A percentile compares a stretch with the other conserved stretches of the same genome.
Evolutionary conservation across 1,140 invertebrate species (phyloP).

Genomic region (Myzus persicae): DNA sequence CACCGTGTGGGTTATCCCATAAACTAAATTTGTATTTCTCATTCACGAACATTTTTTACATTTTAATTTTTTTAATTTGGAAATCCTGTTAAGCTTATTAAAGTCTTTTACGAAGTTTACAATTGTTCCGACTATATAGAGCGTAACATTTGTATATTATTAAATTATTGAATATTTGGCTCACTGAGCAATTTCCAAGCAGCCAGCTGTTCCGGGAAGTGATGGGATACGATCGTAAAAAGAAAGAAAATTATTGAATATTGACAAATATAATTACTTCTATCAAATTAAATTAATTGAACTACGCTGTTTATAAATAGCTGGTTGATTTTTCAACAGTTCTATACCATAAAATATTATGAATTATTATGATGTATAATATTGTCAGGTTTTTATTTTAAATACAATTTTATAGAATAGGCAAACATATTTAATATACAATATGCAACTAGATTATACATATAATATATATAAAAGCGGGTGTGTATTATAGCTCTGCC

Average conservation of each 20-base stretch:
- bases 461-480: background rate
- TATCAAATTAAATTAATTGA: background rate
- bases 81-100: background rate
- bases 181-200: background rate
- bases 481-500: background rate
- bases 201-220: background rate
- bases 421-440: background rate
- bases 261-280: background rate
- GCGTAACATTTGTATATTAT: constrained; percentile 19
- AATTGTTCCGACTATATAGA: background rate
- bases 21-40: background rate
- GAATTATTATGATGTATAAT: background rate
- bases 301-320: background rate
- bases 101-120: background rate
- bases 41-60: background rate
- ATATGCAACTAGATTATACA: background rate
- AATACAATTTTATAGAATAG: background rate
- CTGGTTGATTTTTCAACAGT: background rate
- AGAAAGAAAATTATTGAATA: background rate
- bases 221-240: background rate
- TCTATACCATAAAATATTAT: background rate
- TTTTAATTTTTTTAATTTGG: background rate
- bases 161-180: background rate
- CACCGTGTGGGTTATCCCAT: background rate
- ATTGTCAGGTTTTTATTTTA: background rate